Evolutionary conservation across 2,113 vertebrate genomes (phyloP), one percentile per base, ranked within the genome.

Genomic region (Lethenteron reissneri): DNA sequence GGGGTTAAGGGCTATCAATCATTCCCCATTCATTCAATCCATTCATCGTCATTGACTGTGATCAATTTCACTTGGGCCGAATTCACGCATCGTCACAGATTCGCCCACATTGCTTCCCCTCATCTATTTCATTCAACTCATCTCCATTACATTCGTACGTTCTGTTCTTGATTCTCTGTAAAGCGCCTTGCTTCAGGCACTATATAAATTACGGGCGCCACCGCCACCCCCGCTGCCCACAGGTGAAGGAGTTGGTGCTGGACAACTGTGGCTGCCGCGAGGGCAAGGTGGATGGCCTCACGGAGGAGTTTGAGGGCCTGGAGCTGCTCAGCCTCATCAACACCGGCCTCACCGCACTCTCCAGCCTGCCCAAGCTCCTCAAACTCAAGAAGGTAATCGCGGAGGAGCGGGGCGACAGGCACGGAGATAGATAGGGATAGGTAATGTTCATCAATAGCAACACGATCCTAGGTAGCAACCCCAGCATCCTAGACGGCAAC

Each of bases 311-410:
- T 73, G 87, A 94, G 79, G 94, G 94, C 82, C 83, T 99, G 85
- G 90, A 90, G 78, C 92, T 95, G 81, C 79, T 99, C 80, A 97
- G 91, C 84, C 96, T 88, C 85, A 95, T 96, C 82, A 95, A 95
- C 10, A 89, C 95, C 70, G 88, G 92, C 78, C 81, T 99, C 80
- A 84, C 84, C 74, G 92, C 94, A 74, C 85, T 99, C 5, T 84
- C 86, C 73, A 89, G 97, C 82, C 80, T 99, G 87, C 92, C 94
- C 77, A 94, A 90, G 83, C 83, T 99, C 83, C 94, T 88, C 81
- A 99, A 97, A 85, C 89, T 99, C 73, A 97, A 95, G 85, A 99
- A 97, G 91, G 94, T 97, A 78, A 71, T 72, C 58, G 58, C 57
- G 25, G 57, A 15, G 64, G 64, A 25, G 62, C 8, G 14, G 62